Base-by-base conservation (phyloP, 1,140 invertebrate genomes). In the Drosophila nigrodunni region DNA sequence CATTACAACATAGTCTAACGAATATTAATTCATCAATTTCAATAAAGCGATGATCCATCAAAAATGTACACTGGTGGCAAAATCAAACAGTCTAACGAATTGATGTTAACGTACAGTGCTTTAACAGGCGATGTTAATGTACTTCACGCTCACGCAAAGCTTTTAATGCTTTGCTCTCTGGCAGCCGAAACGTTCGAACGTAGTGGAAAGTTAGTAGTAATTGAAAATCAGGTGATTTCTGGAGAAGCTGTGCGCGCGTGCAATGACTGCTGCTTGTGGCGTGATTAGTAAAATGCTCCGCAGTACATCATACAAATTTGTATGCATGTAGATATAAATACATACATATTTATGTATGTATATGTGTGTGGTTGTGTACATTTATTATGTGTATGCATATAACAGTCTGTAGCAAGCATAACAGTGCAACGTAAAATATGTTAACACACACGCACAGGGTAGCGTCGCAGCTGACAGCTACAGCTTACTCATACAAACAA, bases 151-250 rank as follows among this genome's bases (percentile, higher is more conserved):
- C 35, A 39, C 35, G 8, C 10, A 57, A 41, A 57, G 54, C 54
- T 57, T 55, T 55, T 54, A 46, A 39, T 49, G n/a, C 49, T 30
- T 21, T n/a, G 30, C 61, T 60, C 74, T 61, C 35, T 11, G 11
- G 54, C 61, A 47, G 35, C 15, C 34, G 44, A 52, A 30, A 52
- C 64, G 44, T 15, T 15, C 43, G 61, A 46, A 68, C 50, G 7
- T 68, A 70, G 58, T 78, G 66, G 62, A 73, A 73, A 83, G 68
- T 80, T 64, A 49, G 71, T 82, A 88, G 67, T 77, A 80, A 85
- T 73, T 82, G 69, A 77, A 91, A 91, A 91, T 91, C 89, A 91
- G 89, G 89, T 91, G 89, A 91, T 91, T 87, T 86, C 54, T 74
- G 71, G 74, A 74, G 67, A 47, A 77, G 86, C 74, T 85, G 87